Evolutionary conservation across 2,113 vertebrate genomes (phyloP).

Genomic region (Pygoscelis antarcticus): DNA sequence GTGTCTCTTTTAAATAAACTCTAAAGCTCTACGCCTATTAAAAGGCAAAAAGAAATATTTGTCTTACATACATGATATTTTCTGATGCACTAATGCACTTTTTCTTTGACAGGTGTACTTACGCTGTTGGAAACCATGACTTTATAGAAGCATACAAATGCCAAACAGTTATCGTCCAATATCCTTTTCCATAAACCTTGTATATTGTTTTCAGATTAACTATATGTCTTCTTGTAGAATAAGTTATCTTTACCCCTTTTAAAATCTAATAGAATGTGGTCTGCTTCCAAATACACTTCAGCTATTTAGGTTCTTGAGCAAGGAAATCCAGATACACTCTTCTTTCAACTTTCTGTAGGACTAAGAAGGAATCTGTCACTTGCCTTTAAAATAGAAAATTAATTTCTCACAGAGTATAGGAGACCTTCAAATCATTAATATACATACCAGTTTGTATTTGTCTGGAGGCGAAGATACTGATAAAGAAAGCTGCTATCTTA

Average conservation of each 20-base stretch:
- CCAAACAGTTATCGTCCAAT: slow-evolving; percentile 97
- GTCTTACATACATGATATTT: fast-evolving
- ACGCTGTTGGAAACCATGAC: slow-evolving; percentile 91
- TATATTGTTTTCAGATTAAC: neutral
- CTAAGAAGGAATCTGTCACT: neutral
- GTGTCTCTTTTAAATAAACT: neutral
- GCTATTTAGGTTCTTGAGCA: neutral
- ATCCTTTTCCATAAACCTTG: slow-evolving; percentile 80
- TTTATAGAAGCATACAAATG: slow-evolving; percentile 97
- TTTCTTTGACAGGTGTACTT: slow-evolving; percentile 85
- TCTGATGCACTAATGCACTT: neutral
- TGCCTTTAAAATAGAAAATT: neutral
- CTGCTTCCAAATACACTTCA: neutral
- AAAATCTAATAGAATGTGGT: neutral
- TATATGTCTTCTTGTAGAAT: neutral
- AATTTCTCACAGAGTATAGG: neutral
- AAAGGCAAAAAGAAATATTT: neutral
- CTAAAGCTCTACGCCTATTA: neutral
- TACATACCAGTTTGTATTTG: neutral
- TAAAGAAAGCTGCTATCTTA: neutral
- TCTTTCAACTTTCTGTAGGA: neutral
- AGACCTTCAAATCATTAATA: neutral
- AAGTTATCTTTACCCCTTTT: neutral
- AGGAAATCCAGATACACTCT: neutral
- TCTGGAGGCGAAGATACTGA: neutral